phyloP scores from a whole-genome alignment of 1,140 invertebrate genomes.

The Drosophila guanche region DNA sequence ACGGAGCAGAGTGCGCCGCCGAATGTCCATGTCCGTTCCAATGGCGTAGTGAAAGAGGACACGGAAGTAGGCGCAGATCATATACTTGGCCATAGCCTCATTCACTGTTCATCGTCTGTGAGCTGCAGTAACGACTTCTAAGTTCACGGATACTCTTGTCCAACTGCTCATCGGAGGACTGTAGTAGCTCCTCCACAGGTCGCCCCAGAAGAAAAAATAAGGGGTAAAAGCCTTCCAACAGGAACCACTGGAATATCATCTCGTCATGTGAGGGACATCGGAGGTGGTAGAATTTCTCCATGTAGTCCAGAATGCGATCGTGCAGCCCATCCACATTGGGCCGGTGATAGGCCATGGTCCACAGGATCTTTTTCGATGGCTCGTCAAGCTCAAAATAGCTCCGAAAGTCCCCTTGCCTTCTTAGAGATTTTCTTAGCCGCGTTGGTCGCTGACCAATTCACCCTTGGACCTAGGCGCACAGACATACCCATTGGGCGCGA shows the following conservation, averaged over 20 bases:
- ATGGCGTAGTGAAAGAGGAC: background rate
- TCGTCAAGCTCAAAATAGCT: constrained; percentile 10
- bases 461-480: no score
- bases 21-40: background rate
- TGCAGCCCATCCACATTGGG: background rate
- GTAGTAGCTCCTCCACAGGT: background rate
- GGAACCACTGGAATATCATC: constrained; percentile 13
- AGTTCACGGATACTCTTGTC: background rate
- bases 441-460: no score
- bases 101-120: background rate
- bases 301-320: background rate
- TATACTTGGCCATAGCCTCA: constrained; percentile 9
- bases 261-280: background rate
- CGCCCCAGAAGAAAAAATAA: background rate
- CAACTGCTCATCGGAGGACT: background rate
- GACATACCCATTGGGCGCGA: no score
- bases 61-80: constrained; percentile 15
- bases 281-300: constrained; percentile 11
- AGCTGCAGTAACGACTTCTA: background rate
- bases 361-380: background rate
- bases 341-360: background rate
- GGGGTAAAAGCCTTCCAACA: constrained; percentile 20
- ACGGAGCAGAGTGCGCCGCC: background rate
- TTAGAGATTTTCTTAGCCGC: no score
- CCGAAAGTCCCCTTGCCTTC: constrained; percentile 14